Conservation (phyloP, 2,888 invertebrate genomes). For the Sinohyriopsis cumingii region DNA sequence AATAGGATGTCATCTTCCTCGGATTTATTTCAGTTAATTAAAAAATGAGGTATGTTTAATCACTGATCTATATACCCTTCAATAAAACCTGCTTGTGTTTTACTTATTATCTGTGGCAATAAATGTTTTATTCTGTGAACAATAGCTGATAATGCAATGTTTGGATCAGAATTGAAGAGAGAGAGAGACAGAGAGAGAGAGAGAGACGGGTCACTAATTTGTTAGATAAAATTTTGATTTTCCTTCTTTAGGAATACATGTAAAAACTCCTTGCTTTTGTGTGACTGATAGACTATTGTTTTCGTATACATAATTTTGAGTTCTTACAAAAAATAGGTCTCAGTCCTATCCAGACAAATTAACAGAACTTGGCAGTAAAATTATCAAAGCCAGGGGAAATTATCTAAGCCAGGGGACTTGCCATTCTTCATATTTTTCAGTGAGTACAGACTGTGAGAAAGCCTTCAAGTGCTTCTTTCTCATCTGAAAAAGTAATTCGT, state of each 20-base stretch:
- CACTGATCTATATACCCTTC: too few species aligned
- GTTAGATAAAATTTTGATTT: not conserved
- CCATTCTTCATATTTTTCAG: constrained; percentile 9
- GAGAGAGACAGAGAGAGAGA: not conserved
- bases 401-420: constrained; percentile 3
- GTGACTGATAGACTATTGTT: not conserved
- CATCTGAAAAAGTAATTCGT: constrained; percentile 2
- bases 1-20: too few species aligned
- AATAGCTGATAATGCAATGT: not conserved
- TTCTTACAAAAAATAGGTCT: not conserved
- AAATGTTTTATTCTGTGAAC: not conserved
- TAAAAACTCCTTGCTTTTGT: not conserved
- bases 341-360: too few species aligned
- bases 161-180: not conserved
- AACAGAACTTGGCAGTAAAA: constrained; percentile 6
- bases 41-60: too few species aligned
- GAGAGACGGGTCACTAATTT: not conserved
- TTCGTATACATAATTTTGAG: not conserved
- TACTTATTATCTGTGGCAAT: too few species aligned
- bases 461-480: constrained; percentile 1
- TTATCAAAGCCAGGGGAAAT: not conserved
- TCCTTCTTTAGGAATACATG: constrained; percentile 3
- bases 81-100: too few species aligned
- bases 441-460: not conserved
- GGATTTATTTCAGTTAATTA: too few species aligned